Percentiles rank a stretch among this genome's conserved stretches.
Evolutionary conservation across 1,140 invertebrate genomes (phyloP).

Genomic region (Diorhabda sublineata): DNA sequence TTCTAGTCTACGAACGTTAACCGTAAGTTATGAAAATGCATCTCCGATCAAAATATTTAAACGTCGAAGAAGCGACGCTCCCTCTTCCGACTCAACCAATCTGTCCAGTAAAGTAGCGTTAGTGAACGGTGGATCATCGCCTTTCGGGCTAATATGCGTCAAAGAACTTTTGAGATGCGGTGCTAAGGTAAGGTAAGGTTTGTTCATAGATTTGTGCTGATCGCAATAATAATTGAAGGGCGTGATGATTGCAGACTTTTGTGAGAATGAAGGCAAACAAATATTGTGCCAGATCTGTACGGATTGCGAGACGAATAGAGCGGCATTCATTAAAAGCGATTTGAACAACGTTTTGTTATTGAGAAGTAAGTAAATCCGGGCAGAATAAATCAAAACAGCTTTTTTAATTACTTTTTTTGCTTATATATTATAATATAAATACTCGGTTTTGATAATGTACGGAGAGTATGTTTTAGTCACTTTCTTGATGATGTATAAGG

Average conservation of each 20-base stretch:
- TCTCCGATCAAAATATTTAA: background rate
- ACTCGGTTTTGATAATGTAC: too few relatives aligned
- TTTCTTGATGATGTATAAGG: too few relatives aligned
- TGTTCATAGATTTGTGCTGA: slow-evolving; percentile 5
- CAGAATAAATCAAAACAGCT: too few relatives aligned
- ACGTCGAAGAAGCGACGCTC: background rate
- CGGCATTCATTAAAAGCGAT: slow-evolving; percentile 27
- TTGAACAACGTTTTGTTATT: slow-evolving; percentile 41
- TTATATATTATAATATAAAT: too few relatives aligned
- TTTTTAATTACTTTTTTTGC: too few relatives aligned
- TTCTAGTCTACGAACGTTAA: too few relatives aligned
- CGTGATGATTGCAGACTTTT: slow-evolving; percentile 28
- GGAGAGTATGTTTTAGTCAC: too few relatives aligned
- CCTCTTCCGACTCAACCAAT: slow-evolving; percentile 50
- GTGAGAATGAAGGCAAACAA: slow-evolving; percentile 23
- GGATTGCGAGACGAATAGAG: slow-evolving; percentile 24
- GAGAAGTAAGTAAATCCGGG: slow-evolving; percentile 34
- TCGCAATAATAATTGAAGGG: slow-evolving; percentile 16
- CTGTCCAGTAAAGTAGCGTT: slow-evolving; percentile 59
- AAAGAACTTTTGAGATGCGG: slow-evolving; percentile 65
- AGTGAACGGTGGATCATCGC: slow-evolving; percentile 66
- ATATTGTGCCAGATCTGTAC: slow-evolving; percentile 20
- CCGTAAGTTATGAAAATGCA: background rate
- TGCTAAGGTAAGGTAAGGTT: slow-evolving; percentile 57
- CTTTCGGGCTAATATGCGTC: slow-evolving; percentile 63